Percentiles rank a stretch among this genome's conserved stretches.
Evolutionary conservation across 2,888 invertebrate species (phyloP).

Genomic region (Limnephilus rhombicus): DNA sequence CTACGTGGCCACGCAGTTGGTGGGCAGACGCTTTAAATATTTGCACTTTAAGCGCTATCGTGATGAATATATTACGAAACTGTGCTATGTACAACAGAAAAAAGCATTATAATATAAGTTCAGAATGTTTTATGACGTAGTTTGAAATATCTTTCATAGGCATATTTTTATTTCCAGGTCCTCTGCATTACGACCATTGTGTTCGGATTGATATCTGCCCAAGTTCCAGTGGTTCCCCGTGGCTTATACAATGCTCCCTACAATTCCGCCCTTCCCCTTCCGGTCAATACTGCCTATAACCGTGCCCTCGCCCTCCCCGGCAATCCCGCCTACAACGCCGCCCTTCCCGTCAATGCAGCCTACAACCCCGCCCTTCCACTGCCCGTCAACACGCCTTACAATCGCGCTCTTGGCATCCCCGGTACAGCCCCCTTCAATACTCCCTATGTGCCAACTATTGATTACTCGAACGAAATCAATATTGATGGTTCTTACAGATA

Average conservation of each 20-base stretch:
- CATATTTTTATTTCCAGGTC: neutral
- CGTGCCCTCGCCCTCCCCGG: neutral
- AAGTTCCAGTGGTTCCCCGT: neutral
- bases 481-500: conserved; percentile 81
- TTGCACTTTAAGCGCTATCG: too few species aligned
- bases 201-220: neutral
- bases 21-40: too few species aligned
- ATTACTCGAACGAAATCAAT: conserved; percentile 77
- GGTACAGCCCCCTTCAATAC: conserved; percentile 65
- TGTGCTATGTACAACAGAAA: too few species aligned
- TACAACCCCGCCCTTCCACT: neutral
- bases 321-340: neutral
- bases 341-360: conserved; percentile 18
- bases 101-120: too few species aligned
- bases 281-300: neutral
- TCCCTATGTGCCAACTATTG: conserved; percentile 76
- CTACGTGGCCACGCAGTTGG: too few species aligned
- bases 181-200: neutral
- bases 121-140: neutral
- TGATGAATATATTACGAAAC: too few species aligned
- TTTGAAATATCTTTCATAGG: neutral
- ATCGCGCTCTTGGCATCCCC: conserved; percentile 11
- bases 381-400: conserved; percentile 25
- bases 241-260: neutral
- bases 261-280: neutral